Conservation (phyloP, 2,888 invertebrate genomes). For the Mythimna albipuncta region DNA sequence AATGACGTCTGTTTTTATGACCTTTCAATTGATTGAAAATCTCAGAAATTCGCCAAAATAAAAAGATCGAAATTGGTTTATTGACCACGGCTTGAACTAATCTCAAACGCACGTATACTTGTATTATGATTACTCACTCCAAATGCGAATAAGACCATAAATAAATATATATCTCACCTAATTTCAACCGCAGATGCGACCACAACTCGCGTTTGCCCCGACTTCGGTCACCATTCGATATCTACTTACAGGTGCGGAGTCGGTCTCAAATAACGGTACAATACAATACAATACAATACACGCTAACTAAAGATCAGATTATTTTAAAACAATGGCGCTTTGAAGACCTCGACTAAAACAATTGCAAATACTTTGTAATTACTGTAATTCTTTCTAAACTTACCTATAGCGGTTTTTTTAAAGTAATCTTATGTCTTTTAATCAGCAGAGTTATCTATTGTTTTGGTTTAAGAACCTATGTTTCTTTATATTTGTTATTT, state of each 20-base stretch:
- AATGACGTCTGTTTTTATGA: not conserved
- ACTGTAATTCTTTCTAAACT: constrained; percentile 16
- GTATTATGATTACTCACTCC: not conserved
- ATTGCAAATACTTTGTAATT: constrained; percentile 33
- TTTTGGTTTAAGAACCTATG: not conserved
- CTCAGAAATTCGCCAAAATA: not conserved
- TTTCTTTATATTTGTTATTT: not conserved
- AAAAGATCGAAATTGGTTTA: not conserved
- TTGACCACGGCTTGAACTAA: not conserved
- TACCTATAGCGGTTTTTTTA: constrained; percentile 18
- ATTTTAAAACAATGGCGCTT: constrained; percentile 40
- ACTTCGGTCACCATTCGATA: constrained; percentile 48
- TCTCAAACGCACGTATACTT: not conserved
- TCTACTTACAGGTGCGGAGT: constrained; percentile 43
- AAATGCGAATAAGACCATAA: constrained; percentile 8
- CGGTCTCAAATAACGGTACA: constrained; percentile 53
- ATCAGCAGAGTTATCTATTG: not conserved
- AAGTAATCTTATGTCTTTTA: constrained; percentile 4
- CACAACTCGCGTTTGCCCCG: constrained; percentile 28
- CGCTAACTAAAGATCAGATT: constrained; percentile 33
- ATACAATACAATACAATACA: constrained; percentile 35
- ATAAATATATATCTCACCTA: constrained; percentile 36
- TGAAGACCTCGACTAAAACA: constrained; percentile 12
- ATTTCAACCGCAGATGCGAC: constrained; percentile 45
- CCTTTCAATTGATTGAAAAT: not conserved